These are phyloP conservation scores for Paracanthobrama guichenoti DNA, from an alignment of 2,113 vertebrate genomes.

Conservation along the genomic window DNA sequence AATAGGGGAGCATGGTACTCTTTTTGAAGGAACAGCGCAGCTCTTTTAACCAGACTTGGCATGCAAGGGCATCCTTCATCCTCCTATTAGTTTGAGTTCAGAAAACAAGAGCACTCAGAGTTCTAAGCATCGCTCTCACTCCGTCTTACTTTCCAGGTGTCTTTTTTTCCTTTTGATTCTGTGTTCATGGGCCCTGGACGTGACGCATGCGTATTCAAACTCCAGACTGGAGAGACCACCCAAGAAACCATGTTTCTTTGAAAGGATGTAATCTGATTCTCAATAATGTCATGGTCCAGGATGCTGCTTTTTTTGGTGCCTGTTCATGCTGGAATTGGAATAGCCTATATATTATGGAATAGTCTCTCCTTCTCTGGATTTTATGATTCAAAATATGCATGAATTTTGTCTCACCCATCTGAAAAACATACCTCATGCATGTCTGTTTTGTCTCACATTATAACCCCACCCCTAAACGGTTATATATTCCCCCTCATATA, in stretches of 20 bases:
- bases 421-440: constrained; percentile 31
- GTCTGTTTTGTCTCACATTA: constrained; percentile 29
- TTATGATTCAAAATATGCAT: constrained; percentile 35
- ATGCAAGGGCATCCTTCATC: constrained; percentile 27
- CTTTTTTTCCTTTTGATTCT: neutral
- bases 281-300: constrained; percentile 17
- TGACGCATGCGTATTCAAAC: constrained; percentile 36
- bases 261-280: constrained; percentile 1
- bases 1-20: neutral
- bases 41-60: constrained; percentile 17
- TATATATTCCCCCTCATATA: neutral
- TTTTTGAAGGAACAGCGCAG: neutral
- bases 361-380: constrained; percentile 32
- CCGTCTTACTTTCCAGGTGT: neutral
- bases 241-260: constrained; percentile 21
- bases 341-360: neutral
- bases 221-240: constrained; percentile 32
- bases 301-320: neutral
- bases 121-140: neutral
- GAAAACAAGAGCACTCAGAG: neutral
- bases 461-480: neutral
- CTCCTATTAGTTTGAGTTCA: neutral
- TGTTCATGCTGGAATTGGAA: constrained; percentile 18
- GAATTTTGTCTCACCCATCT: constrained; percentile 22
- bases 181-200: constrained; percentile 1